Evolutionary conservation across 2,113 vertebrate genomes (phyloP).

Genomic region (Xiphophorus hellerii): DNA sequence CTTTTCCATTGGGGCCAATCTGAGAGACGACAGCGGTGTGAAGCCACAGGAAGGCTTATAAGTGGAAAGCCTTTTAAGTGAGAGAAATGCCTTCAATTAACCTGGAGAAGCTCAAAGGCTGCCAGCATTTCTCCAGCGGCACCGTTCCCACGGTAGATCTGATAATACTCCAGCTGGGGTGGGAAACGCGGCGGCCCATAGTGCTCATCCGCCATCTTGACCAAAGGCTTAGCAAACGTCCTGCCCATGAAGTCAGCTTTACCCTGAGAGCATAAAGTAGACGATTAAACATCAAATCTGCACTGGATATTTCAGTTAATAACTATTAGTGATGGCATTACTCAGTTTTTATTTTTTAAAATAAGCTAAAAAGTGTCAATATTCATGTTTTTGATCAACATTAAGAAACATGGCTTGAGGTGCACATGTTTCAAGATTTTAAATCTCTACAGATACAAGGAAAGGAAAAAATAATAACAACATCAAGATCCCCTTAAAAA

Average conservation of each 20-base stretch:
- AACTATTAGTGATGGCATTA: conserved; percentile 8
- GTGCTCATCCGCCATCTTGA: conserved; percentile 94
- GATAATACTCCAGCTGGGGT: conserved; percentile 94
- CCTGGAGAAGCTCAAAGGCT: conserved; percentile 97
- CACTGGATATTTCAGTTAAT: conserved; percentile 29
- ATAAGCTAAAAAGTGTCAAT: neutral
- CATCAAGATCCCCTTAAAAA: conserved; percentile 30
- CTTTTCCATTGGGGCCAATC: conserved; percentile 91
- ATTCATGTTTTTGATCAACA: conserved; percentile 6
- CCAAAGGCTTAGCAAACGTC: conserved; percentile 93
- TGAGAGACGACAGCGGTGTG: conserved; percentile 38
- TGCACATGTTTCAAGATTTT: conserved; percentile 67
- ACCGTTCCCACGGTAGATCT: conserved; percentile 94
- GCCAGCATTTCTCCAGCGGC: conserved; percentile 93
- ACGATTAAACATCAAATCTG: neutral
- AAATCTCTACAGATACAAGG: conserved; percentile 16
- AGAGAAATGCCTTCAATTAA: conserved; percentile 42
- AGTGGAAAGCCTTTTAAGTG: neutral
- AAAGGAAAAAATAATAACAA: conserved; percentile 23
- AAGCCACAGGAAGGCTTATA: neutral
- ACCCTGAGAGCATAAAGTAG: conserved; percentile 77
- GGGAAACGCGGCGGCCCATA: conserved; percentile 93
- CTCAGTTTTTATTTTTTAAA: neutral
- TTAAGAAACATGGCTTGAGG: conserved; percentile 65
- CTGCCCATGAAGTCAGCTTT: conserved; percentile 98